These are phyloP conservation scores for Lacanobia oleracea DNA, from an alignment of 2,888 invertebrate genomes.

Conservation along the genomic window DNA sequence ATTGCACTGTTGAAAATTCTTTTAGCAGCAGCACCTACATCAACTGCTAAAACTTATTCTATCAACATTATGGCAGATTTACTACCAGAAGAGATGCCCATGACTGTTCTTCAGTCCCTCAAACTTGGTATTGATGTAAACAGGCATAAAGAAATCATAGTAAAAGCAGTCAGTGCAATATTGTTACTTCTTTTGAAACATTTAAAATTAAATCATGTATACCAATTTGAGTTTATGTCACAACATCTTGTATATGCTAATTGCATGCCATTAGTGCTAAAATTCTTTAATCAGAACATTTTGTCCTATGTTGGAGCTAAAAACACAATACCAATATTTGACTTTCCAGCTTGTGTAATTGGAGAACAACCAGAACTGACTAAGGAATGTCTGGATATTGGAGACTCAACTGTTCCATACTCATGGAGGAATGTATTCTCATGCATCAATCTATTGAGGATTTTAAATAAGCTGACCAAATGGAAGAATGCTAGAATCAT, in stretches of 20 bases:
- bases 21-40: constrained; percentile 99
- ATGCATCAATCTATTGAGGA: constrained; percentile 98
- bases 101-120: constrained; percentile 98
- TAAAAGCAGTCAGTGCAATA: constrained; percentile 98
- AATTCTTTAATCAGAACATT: constrained; percentile 99
- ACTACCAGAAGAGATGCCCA: constrained; percentile 99
- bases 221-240: constrained; percentile 99
- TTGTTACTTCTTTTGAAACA: constrained; percentile 98
- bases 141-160: constrained; percentile 99
- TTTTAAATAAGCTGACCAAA: constrained; percentile 99
- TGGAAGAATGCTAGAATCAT: constrained; percentile 99
- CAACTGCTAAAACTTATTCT: constrained; percentile 99
- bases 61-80: constrained; percentile 99
- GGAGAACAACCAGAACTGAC: constrained; percentile 98
- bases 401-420: constrained; percentile 94
- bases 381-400: constrained; percentile 96
- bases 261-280: constrained; percentile 99
- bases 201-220: constrained; percentile 98
- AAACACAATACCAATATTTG: constrained; percentile 97
- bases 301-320: constrained; percentile 98
- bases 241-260: constrained; percentile 99
- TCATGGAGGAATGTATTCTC: constrained; percentile 99
- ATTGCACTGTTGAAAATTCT: constrained; percentile 99
- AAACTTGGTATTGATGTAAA: constrained; percentile 99
- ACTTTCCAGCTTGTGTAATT: constrained; percentile 98